Base-by-base conservation (phyloP, 2,113 vertebrate genomes). In the Jacana jacana region DNA sequence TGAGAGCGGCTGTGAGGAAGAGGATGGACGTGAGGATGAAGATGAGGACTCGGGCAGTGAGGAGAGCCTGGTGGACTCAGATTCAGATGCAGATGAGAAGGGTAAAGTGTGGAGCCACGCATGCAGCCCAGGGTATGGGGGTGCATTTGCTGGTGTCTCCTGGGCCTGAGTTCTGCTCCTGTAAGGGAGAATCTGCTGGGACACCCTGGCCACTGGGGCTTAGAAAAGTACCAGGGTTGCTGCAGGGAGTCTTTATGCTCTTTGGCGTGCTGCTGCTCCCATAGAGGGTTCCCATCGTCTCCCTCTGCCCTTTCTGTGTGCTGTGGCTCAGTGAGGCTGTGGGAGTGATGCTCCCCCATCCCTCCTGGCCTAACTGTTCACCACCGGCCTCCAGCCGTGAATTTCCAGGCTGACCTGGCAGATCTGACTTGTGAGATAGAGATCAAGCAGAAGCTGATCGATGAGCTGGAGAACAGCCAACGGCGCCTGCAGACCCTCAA, bases 401-500 rank as follows among this genome's bases (percentile, higher is more conserved):
- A 99, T 97, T 98, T 99, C 95, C 99, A 99, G 97, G 99, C 98
- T 0, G 99, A 99, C 96, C 97, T 99, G 95, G 99, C 99, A 0
- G 99, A 99, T 96, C 95, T 99, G 97, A 99, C 99, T 0, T 99
- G 99, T 2, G 99, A 99, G 97, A 99, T 99, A 25, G 99, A 99
- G 98, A 99, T 99, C 98, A 99, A 99, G 91, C 99, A 99, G 98
- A 99, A 99, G 97, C 98, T 99, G 91, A 99, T 99, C 8, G 99
- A 99, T 13, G 99, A 99, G 94, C 97, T 99, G 95, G 99, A 99
- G 97, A 99, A 99, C 97, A 99, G 99, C 97, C 99, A 99, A 97
- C 97, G 99, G 42, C 98, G 99, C 84, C 97, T 99, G 88, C 98
- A 99, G 94, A 99, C 99, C 9, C 98, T 99, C 66, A 99, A 99